Evolutionary conservation across 2,113 vertebrate species (phyloP), one percentile per base, ranked within the genome.

Genomic region (Mixornis gularis): DNA sequence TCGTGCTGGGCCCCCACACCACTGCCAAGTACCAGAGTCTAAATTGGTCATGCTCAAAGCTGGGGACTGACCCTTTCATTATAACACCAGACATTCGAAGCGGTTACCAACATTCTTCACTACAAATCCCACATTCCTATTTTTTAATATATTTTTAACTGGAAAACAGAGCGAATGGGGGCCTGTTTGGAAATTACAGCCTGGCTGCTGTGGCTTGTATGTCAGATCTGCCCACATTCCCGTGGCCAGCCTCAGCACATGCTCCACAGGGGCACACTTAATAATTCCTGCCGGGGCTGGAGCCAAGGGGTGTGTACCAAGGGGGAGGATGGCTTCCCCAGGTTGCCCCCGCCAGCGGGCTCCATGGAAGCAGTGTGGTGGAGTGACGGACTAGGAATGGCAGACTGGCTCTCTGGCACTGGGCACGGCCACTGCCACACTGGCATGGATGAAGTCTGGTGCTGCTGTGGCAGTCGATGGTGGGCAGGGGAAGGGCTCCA

Each of bases 71-170:
- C 95, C 95, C 96, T 96, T 96, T 97, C 96, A 97, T 97, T 97
- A 97, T 97, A 93, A 97, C 96, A 96, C 96, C 95, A 96, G 95
- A 93, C 92, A 8, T 92, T 96, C 94, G 1, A 85, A 94, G 96
- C 17, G 90, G 95, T 96, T 96, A 96, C 96, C 91, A 95, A 91
- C 95, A 95, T 95, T 97, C 93, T 86, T 95, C 64, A 4, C 94
- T 94, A 83, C 92, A 92, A 94, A 96, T 82, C 92, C 94, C 90
- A 87, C 94, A 96, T 93, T 96, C 96, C 96, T 93, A 96, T 95
- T 96, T 97, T 96, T 96, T 97, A 94, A 96, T 97, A 96, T 97
- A 97, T 97, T 97, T 97, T 97, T 96, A 97, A 97, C 96, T 97
- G 96, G 91, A 95, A 96, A 96, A 96, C 85, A 83, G 89, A 94